Evolutionary conservation across 2,888 invertebrate genomes (phyloP).

Genomic region (Rhagonycha lutea): DNA sequence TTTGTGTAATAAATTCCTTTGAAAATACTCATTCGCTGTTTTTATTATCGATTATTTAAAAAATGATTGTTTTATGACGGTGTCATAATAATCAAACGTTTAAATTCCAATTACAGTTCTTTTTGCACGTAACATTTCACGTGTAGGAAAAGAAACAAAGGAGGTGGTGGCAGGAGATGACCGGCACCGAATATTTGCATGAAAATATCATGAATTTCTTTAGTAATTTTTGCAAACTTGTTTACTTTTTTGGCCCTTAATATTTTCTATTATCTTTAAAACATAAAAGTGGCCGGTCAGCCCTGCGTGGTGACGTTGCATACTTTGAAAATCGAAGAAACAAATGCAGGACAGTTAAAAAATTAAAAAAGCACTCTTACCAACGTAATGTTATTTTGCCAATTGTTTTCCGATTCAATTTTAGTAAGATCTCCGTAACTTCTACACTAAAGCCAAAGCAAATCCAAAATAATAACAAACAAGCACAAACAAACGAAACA

Average conservation of each 20-base stretch:
- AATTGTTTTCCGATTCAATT: conserved; percentile 54
- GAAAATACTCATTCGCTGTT: neutral
- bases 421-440: conserved; percentile 66
- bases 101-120: neutral
- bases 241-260: too few relatives aligned
- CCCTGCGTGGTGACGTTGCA: neutral
- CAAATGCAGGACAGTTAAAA: neutral
- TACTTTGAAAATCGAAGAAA: neutral
- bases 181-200: too few relatives aligned
- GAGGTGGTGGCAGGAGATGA: neutral
- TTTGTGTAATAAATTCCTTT: neutral
- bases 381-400: conserved; percentile 38
- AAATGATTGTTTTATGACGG: neutral
- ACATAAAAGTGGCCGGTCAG: too few relatives aligned
- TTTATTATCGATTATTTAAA: neutral
- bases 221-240: too few relatives aligned
- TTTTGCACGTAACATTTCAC: neutral
- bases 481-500: conserved; percentile 20
- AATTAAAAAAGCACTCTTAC: conserved; percentile 36
- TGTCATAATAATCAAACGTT: neutral
- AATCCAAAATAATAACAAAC: conserved; percentile 26
- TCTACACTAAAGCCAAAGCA: conserved; percentile 57
- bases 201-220: too few relatives aligned
- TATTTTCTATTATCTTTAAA: too few relatives aligned
- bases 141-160: neutral